Evolutionary conservation across 2,113 vertebrate genomes (phyloP), one percentile per base, ranked within the genome.

Genomic region (Misgurnus mizolepis): DNA sequence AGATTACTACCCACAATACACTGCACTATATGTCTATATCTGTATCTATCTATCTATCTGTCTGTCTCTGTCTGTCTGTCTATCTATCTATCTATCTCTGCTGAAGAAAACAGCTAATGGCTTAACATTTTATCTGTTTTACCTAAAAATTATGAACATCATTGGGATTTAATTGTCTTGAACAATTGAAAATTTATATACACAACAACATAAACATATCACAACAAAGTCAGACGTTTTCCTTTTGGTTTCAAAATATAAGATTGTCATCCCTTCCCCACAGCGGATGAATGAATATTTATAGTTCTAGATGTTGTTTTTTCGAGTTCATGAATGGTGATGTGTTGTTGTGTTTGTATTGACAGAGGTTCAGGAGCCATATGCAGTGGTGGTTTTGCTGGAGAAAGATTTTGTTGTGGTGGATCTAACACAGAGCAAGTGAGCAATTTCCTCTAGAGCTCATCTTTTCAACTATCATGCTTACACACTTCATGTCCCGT

Each of bases 401-500:
- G 84, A 85, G 74, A 85, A 85, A 45, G 84, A 85, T n/a, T 82
- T 85, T 5, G 79, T 85, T 45, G 77, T 85, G 45, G 84, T 85
- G 40, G 84, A 85, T 73, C 78, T 85, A 17, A 82, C 84, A 41
- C 84, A 82, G 67, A 85, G 84, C 84, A 85, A 76, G 83, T 85
- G 70, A 67, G 84, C 77, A 64, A 50, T 62, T 50, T 39, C 69
- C 60, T 55, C 56, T 77, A 75, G 43, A 55, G 50, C 49, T 45
- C 43, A 61, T 34, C 27, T 65, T 39, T 64, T 49, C 8, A 49
- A 45, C 79, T 34, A 10, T 64, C 60, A 80, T 41, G 55, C 50
- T 55, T 34, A 39, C 71, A 61, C 53, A 49, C 45, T 40, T 15
- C 12, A 40, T 62, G 56, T 22, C 56, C 4, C 49, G 43, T 49